Percentiles rank a stretch among this genome's conserved stretches.
phyloP scores from a whole-genome alignment of 2,888 invertebrate genomes.

The Holacanthella duospinosa region DNA sequence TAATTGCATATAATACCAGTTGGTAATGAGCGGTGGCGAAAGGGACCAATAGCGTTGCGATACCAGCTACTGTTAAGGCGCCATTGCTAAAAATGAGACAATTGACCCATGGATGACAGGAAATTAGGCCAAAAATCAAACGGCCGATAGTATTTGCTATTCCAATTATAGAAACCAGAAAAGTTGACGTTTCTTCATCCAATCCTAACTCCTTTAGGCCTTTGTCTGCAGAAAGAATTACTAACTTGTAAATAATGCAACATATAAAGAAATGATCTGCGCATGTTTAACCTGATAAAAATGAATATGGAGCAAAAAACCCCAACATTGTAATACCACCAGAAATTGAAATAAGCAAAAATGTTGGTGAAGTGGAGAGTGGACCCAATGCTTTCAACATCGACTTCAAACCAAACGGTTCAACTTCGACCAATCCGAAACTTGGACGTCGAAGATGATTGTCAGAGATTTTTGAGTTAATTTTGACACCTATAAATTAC shows the following conservation, averaged over 20 bases:
- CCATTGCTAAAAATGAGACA: constrained; percentile 79
- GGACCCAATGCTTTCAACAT: constrained; percentile 44
- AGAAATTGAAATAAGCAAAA: constrained; percentile 72
- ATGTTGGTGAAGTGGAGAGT: constrained; percentile 73
- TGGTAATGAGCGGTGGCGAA: constrained; percentile 50
- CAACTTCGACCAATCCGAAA: background rate
- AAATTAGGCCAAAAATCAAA: constrained; percentile 67
- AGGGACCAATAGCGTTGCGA: constrained; percentile 72
- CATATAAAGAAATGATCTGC: background rate
- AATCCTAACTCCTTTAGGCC: constrained; percentile 49
- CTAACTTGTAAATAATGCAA: background rate
- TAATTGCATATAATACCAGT: constrained; percentile 62
- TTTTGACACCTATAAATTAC: background rate
- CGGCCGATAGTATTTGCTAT: constrained; percentile 85
- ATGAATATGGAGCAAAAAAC: constrained; percentile 88
- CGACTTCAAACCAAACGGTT: background rate
- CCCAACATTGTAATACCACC: constrained; percentile 92
- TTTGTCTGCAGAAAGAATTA: constrained; percentile 40
- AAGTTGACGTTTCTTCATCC: constrained; percentile 49
- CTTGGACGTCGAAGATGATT: background rate
- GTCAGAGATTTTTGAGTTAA: background rate
- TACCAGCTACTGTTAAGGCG: constrained; percentile 76
- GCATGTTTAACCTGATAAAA: constrained; percentile 47
- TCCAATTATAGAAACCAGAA: constrained; percentile 74
- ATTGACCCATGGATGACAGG: constrained; percentile 68